Conservation (phyloP, 2,113 vertebrate genomes). For the Percina caprodes region DNA sequence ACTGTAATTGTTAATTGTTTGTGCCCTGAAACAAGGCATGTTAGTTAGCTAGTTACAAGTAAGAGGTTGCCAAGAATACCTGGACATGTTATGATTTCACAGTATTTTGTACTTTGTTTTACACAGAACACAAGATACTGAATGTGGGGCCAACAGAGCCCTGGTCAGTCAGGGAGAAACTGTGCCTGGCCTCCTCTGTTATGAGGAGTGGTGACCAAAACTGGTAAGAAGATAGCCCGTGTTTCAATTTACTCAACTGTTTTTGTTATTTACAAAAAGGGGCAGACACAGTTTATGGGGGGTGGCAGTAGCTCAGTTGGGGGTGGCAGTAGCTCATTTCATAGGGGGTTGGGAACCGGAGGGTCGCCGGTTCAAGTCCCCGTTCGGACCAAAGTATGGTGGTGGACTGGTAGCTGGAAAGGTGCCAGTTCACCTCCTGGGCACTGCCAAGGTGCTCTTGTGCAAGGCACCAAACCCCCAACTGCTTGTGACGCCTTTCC, state of each 20-base stretch:
- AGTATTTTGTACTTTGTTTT: neutral
- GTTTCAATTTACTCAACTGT: neutral
- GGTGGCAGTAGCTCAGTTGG: too few species aligned
- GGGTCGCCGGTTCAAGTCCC: too few species aligned
- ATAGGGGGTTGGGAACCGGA: too few species aligned
- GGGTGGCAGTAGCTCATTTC: too few species aligned
- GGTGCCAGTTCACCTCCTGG: too few species aligned
- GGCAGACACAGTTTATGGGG: fast-evolving
- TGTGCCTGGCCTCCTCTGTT: slow-evolving; percentile 97
- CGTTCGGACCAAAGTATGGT: too few species aligned
- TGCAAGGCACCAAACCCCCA: too few species aligned
- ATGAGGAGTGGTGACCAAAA: slow-evolving; percentile 99
- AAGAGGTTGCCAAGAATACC: neutral
- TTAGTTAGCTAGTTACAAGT: neutral
- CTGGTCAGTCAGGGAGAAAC: slow-evolving; percentile 97
- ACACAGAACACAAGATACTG: slow-evolving; percentile 94
- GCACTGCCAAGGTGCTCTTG: too few species aligned
- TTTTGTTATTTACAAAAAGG: neutral
- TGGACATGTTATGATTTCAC: neutral
- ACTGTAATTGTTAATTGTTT: neutral
- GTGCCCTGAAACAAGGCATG: neutral
- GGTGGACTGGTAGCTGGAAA: too few species aligned
- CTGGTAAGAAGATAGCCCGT: slow-evolving; percentile 89
- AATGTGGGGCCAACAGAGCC: slow-evolving; percentile 95
- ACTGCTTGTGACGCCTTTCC: too few species aligned